Conservation (phyloP, 1,140 invertebrate genomes). For the Drosophila arizonae region DNA sequence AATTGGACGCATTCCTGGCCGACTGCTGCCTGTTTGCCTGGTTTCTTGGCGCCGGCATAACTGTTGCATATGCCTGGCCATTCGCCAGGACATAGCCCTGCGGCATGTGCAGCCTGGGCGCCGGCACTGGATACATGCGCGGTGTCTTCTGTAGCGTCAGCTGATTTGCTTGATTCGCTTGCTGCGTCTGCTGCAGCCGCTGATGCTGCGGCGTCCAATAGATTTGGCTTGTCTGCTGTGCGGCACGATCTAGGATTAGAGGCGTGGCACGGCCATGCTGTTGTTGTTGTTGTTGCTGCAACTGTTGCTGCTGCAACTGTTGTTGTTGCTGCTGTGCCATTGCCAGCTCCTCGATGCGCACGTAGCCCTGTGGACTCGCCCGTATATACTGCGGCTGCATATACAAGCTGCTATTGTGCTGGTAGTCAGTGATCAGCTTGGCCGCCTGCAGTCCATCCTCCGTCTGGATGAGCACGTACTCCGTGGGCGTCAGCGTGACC, state of each 20-base stretch:
- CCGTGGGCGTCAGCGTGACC: conserved; percentile 38
- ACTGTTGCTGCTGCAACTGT: conserved; percentile 9
- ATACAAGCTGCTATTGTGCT: conserved; percentile 42
- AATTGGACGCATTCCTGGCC: conserved; percentile 82
- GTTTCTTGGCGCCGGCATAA: conserved; percentile 37
- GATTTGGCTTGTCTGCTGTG: not conserved
- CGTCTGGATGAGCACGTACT: conserved; percentile 70
- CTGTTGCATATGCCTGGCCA: conserved; percentile 41
- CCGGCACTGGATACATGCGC: conserved; percentile 50
- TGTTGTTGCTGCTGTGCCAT: conserved; percentile 22
- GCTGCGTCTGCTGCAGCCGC: conserved; percentile 38
- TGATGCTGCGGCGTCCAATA: no score
- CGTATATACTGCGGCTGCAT: conserved; percentile 44
- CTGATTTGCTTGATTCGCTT: conserved; percentile 34
- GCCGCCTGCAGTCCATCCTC: conserved; percentile 72
- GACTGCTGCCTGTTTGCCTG: conserved; percentile 28
- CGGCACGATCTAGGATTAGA: conserved; percentile 67
- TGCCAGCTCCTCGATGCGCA: conserved; percentile 36
- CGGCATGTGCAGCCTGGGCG: conserved; percentile 35
- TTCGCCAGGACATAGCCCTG: conserved; percentile 30
- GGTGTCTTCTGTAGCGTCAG: conserved; percentile 47
- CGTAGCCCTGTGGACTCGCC: conserved; percentile 22
- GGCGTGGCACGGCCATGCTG: conserved; percentile 71
- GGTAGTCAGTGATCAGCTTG: conserved; percentile 56
- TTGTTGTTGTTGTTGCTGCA: conserved; percentile 19